Percentiles rank a stretch among this genome's conserved stretches.
Evolutionary conservation across 2,113 vertebrate species (phyloP).

Genomic region (Andinoacara biseriatus): DNA sequence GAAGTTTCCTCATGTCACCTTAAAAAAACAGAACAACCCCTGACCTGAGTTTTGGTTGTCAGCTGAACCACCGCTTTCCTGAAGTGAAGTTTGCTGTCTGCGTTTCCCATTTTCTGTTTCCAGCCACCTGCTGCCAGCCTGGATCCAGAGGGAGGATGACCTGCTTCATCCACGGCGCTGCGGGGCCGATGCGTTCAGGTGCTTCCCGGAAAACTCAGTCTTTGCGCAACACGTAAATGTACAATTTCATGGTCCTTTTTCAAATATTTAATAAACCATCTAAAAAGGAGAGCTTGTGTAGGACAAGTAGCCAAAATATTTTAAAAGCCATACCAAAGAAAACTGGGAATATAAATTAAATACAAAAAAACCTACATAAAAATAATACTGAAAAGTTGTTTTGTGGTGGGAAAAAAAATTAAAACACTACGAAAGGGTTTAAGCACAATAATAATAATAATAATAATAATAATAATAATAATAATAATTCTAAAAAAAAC

Average conservation of each 20-base stretch:
- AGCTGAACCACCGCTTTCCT: constrained; percentile 98
- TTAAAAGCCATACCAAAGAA: neutral
- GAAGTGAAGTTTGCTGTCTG: constrained; percentile 95
- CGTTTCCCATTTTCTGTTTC: constrained; percentile 85
- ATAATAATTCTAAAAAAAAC: accelerated
- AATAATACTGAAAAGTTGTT: neutral
- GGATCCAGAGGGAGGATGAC: constrained; percentile 24
- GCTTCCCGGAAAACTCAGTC: neutral
- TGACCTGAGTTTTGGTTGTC: constrained; percentile 93
- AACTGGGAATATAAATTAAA: neutral
- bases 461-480: neutral
- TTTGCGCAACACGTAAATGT: neutral
- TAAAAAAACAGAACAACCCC: neutral
- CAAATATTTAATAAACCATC: neutral
- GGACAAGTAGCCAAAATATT: accelerated
- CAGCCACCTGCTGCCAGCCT: neutral
- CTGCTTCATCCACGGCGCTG: constrained; percentile 35
- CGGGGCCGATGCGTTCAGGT: constrained; percentile 12
- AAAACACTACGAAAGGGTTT: neutral
- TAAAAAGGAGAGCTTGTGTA: neutral
- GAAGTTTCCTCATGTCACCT: accelerated
- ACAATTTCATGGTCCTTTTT: neutral
- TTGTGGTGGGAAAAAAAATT: neutral
- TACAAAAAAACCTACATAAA: neutral
- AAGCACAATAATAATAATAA: neutral